Percentiles rank a stretch among this genome's conserved stretches.
phyloP scores from a whole-genome alignment of 2,797 vertebrate species.

The Oreochromis mossambicus region DNA sequence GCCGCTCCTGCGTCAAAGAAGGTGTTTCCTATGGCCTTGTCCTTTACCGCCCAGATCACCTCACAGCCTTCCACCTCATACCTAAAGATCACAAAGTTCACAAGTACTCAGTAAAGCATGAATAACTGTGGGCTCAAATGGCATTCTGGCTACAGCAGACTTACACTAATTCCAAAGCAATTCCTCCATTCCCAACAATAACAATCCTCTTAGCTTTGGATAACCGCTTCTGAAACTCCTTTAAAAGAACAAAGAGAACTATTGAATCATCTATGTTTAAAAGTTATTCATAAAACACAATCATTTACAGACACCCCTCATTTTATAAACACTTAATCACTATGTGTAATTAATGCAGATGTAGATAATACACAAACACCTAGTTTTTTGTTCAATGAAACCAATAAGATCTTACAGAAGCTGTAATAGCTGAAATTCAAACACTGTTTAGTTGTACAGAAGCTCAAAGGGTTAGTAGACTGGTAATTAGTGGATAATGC shows the following conservation, averaged over 20 bases:
- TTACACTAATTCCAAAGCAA: conserved; percentile 94
- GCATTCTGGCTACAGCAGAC: conserved; percentile 40
- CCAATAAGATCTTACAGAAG: neutral
- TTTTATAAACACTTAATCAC: neutral
- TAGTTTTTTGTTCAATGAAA: neutral
- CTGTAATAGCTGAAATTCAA: neutral
- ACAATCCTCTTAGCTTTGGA: conserved; percentile 84
- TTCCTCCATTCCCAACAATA: conserved; percentile 93
- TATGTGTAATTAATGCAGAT: neutral
- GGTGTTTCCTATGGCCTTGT: conserved; percentile 93
- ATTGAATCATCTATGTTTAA: neutral
- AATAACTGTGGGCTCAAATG: neutral
- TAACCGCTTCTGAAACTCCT: conserved; percentile 91
- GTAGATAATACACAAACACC: neutral
- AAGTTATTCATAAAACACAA: neutral
- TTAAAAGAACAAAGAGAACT: neutral
- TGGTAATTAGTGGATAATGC: rapidly evolving
- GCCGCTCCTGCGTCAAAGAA: conserved; percentile 96
- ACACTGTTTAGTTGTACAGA: neutral
- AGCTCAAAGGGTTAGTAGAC: neutral
- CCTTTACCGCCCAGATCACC: conserved; percentile 95
- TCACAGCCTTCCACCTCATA: conserved; percentile 92
- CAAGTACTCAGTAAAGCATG: neutral
- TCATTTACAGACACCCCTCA: neutral
- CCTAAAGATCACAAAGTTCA: conserved; percentile 56